Conservation (phyloP, 2,113 vertebrate genomes). For the Australoheros scitulus region DNA sequence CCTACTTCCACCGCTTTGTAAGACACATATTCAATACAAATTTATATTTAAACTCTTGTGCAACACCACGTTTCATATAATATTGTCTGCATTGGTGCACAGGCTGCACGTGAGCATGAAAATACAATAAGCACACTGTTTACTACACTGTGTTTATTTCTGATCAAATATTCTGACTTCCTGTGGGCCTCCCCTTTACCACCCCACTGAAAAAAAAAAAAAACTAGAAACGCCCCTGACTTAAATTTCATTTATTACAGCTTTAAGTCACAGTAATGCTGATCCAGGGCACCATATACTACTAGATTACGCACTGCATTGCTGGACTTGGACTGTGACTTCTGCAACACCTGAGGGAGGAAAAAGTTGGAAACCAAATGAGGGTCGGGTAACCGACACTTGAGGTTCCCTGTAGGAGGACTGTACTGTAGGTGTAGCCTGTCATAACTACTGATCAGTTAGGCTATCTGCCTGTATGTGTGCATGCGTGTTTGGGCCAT, state of each 20-base stretch:
- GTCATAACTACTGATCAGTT: neutral
- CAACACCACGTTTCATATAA: neutral
- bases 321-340: neutral
- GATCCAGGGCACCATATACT: neutral
- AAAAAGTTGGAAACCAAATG: neutral
- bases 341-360: neutral
- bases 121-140: accelerated
- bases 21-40: neutral
- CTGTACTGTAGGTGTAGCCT: neutral
- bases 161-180: neutral
- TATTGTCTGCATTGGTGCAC: neutral
- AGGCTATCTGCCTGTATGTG: neutral
- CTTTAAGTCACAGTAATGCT: neutral
- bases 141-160: neutral
- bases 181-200: neutral
- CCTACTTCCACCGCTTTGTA: neutral
- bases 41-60: neutral
- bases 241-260: neutral
- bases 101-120: neutral
- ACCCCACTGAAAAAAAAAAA: neutral
- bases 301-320: neutral
- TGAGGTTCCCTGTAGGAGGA: neutral
- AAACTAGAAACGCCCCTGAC: neutral
- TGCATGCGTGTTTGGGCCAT: conserved; percentile 43
- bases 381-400: neutral